phyloP scores from a whole-genome alignment of 2,113 vertebrate genomes.

The Lontra canadensis region DNA sequence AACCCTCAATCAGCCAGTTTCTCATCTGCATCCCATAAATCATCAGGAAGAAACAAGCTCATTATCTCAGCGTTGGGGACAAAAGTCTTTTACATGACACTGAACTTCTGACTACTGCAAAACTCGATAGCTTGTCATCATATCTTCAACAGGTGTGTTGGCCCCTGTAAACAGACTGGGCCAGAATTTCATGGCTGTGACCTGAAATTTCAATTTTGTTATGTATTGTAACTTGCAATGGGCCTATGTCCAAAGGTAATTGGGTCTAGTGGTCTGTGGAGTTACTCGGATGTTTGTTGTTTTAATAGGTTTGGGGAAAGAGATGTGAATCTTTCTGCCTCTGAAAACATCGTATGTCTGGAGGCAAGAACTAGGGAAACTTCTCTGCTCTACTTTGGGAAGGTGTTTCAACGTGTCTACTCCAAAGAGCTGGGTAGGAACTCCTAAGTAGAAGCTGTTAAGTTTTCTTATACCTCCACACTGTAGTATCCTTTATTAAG shows the following conservation, averaged over 20 bases:
- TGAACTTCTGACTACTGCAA: slow-evolving; percentile 73
- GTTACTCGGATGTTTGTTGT: slow-evolving; percentile 30
- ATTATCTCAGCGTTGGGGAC: slow-evolving; percentile 77
- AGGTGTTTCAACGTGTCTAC: background rate
- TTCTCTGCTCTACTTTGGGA: background rate
- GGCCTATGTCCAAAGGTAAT: slow-evolving; percentile 53
- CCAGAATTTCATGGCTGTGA: slow-evolving; percentile 50
- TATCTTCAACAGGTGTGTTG: slow-evolving; percentile 59
- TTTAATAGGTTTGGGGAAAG: slow-evolving; percentile 54
- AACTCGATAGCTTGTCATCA: slow-evolving; percentile 54
- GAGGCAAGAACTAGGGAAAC: background rate
- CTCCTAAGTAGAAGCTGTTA: background rate
- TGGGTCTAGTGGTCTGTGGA: slow-evolving; percentile 21
- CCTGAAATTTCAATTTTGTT: slow-evolving; percentile 58
- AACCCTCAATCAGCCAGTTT: slow-evolving; percentile 73
- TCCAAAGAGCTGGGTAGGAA: background rate
- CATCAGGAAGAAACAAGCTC: slow-evolving; percentile 75
- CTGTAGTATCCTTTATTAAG: background rate
- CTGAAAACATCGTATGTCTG: background rate
- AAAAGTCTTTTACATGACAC: slow-evolving; percentile 78
- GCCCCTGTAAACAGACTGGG: slow-evolving; percentile 46
- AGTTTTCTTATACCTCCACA: background rate
- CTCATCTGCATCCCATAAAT: slow-evolving; percentile 78
- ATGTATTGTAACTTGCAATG: slow-evolving; percentile 29
- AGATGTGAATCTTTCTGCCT: background rate